Evolutionary conservation across 2,888 invertebrate species (phyloP), one percentile per base, ranked within the genome.

Genomic region (Julus scanicus): DNA sequence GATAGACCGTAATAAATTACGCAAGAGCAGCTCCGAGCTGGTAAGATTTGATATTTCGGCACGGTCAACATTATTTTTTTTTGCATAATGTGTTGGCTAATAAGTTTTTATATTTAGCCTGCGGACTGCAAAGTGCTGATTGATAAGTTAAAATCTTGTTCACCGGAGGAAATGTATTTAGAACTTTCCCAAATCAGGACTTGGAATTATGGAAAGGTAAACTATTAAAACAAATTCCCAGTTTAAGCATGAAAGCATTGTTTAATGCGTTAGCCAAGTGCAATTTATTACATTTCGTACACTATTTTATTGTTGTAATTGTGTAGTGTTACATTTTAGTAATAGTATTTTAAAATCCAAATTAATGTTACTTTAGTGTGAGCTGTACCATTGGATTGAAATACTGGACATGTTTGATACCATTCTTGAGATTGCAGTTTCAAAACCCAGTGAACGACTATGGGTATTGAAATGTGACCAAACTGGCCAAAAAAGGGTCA

Each of bases 371-470:
- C 37, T 89, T 83, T 90, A 93, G 94, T 97, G 96, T 92, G 97
- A 97, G 92, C 92, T 97, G 29, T 95, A 95, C 91, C 96, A 97
- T 92, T 97, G 97, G 97, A 95, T 96, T 89, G 96, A 96, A 92
- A 95, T 96, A 37, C 92, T 97, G 88, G 96, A 97, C 92, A 94
- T 95, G 84, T 95, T 95, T 91, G 95, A 95, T 91, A 94, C 94
- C 88, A 95, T 96, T 90, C 93, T 97, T 89, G 96, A 96, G 90
- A 94, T 94, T 91, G 95, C 96, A n/a, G 95, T 95, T 86, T 93
- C 94, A 89, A 93, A 93, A 90, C 93, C 93, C 89, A 92, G 93
- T 20, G 94, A 94, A 88, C 94, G 94, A 90, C 94, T 94, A 90
- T 96, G 95, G 95, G 94, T 94, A 90, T 92, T 97, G 90, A 94